Evolutionary conservation across 2,113 vertebrate genomes (phyloP).

Genomic region (Neofelis nebulosa): DNA sequence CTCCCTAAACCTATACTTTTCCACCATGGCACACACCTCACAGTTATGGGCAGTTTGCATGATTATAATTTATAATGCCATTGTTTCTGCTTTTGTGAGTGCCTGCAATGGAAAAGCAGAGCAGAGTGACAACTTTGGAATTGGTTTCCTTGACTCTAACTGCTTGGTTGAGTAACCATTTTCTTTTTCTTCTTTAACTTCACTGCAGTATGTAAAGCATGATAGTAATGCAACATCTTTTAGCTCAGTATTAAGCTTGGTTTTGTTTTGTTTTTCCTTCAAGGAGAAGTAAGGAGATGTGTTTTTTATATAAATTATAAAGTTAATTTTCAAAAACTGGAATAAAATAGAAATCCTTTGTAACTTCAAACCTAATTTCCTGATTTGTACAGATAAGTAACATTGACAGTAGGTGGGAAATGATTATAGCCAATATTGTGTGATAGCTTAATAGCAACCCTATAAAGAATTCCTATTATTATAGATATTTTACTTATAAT

Average conservation of each 20-base stretch:
- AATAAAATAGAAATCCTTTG: not conserved
- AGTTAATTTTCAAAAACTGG: not conserved
- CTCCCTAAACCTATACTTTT: not conserved
- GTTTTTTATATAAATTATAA: not conserved
- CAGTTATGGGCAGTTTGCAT: not conserved
- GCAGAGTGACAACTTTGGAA: not conserved
- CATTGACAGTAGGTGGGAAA: not conserved
- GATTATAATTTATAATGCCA: not conserved
- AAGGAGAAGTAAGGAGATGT: no score
- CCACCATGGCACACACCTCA: not conserved
- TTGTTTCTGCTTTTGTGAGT: not conserved
- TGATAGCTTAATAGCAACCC: not conserved
- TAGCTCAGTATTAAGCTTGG: not conserved
- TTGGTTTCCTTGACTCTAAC: no score
- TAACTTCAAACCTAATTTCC: not conserved
- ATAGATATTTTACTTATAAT: not conserved
- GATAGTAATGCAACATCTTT: accelerated
- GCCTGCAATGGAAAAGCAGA: not conserved
- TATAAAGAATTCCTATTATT: not conserved
- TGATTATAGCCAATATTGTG: not conserved
- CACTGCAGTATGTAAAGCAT: no score
- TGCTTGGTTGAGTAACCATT: not conserved
- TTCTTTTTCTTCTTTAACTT: not conserved
- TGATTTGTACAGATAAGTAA: not conserved
- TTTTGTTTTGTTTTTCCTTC: not conserved